These are phyloP conservation scores for Megaustenia siamemsis DNA, from an alignment of 2,888 invertebrate species.

Conservation along the genomic window DNA sequence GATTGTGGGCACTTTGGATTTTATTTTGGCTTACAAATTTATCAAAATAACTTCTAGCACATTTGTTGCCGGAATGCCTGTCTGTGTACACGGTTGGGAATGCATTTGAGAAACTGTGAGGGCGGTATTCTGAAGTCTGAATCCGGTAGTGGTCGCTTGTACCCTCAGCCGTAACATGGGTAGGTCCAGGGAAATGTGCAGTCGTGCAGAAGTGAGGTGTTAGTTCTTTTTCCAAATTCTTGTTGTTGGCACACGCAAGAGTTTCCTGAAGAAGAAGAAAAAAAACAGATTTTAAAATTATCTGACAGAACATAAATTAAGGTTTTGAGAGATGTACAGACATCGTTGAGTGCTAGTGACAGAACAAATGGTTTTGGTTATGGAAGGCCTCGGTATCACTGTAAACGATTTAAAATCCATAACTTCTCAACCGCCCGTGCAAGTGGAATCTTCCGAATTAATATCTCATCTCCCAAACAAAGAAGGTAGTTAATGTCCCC, in stretches of 20 bases:
- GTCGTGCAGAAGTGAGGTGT: neutral
- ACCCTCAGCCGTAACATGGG: neutral
- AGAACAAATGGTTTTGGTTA: no score
- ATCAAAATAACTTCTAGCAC: neutral
- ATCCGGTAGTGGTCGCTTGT: neutral
- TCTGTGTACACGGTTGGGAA: neutral
- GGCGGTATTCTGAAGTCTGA: no score
- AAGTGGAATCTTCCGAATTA: no score
- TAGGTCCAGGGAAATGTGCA: neutral
- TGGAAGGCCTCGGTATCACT: no score
- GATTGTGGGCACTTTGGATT: neutral
- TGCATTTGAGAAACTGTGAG: neutral
- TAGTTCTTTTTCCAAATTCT: neutral
- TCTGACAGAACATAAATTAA: no score
- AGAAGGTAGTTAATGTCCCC: no score
- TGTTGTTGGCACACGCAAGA: neutral
- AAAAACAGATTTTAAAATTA: no score
- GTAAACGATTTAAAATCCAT: no score
- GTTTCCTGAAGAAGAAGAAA: neutral
- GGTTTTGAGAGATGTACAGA: no score
- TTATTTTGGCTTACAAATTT: neutral
- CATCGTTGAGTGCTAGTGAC: no score
- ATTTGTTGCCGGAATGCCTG: neutral
- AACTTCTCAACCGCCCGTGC: no score
- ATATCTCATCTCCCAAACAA: no score